Conservation (phyloP, 2,797 vertebrate species). For the Apogon hyalosoma region DNA sequence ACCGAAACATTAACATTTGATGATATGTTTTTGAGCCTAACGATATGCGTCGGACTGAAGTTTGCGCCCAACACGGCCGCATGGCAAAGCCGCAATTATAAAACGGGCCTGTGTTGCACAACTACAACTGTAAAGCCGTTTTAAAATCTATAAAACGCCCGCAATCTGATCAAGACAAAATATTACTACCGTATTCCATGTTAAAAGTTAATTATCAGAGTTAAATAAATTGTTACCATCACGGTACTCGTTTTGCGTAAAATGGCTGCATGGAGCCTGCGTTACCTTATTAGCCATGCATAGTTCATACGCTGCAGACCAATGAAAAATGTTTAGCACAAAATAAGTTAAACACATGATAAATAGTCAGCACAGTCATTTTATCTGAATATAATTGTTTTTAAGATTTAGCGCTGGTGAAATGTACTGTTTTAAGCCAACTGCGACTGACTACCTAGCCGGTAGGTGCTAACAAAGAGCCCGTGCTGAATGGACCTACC, state of each 20-base stretch:
- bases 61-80: conserved; percentile 1
- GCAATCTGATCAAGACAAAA: rapidly evolving
- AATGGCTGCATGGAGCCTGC: neutral
- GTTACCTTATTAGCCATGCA: conserved; percentile 3
- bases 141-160: rapidly evolving
- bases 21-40: too few species aligned
- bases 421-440: neutral
- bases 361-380: too few species aligned
- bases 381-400: rapidly evolving
- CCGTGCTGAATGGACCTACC: conserved; percentile 68
- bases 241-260: neutral
- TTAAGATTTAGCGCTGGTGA: too few species aligned
- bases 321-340: rapidly evolving
- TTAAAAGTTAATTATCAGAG: too few species aligned
- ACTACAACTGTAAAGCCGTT: rapidly evolving
- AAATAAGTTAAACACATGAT: rapidly evolving
- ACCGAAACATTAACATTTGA: too few species aligned
- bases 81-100: conserved; percentile 54
- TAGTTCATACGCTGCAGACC: neutral
- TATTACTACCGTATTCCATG: rapidly evolving
- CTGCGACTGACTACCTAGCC: neutral
- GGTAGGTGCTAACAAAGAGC: conserved; percentile 64
- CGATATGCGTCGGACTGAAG: too few species aligned
- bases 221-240: rapidly evolving
- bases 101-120: neutral